These are phyloP conservation scores for Clamator glandarius DNA, from an alignment of 2,797 vertebrate species.

Conservation along the genomic window DNA sequence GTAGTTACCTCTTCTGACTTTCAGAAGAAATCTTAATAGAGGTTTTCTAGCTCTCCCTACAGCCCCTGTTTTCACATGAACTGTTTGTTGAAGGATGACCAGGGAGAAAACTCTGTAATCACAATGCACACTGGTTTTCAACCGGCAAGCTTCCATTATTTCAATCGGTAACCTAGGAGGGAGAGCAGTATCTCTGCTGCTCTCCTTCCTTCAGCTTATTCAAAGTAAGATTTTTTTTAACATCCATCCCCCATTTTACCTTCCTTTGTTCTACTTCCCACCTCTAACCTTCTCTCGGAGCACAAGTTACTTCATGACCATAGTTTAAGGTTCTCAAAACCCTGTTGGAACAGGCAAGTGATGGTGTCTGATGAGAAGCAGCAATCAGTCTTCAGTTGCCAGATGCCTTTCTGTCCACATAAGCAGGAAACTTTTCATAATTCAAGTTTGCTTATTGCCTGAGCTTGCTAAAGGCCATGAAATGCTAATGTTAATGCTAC, in stretches of 20 bases:
- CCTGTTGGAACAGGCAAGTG: background rate
- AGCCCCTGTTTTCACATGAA: background rate
- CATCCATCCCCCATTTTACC: background rate
- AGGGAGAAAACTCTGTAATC: background rate
- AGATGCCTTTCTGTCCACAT: background rate
- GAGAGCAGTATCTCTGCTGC: background rate
- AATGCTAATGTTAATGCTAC: slow-evolving; percentile 58
- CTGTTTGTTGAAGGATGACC: background rate
- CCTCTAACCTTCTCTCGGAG: background rate
- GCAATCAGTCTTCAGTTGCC: background rate
- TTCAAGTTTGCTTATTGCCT: slow-evolving; percentile 45
- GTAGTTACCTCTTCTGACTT: background rate
- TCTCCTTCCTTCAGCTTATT: background rate
- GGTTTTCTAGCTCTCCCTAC: background rate
- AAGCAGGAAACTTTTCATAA: slow-evolving; percentile 5
- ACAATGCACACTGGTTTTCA: background rate
- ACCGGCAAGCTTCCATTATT: background rate
- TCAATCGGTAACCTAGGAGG: background rate
- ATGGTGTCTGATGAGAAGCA: background rate
- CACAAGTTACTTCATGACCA: accelerated
- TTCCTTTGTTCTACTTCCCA: background rate
- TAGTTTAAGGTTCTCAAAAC: background rate
- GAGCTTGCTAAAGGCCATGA: slow-evolving; percentile 41
- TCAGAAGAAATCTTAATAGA: background rate
- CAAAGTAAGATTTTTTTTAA: too few species aligned